phyloP scores from a whole-genome alignment of 2,797 vertebrate species.

The Acrossocheilus fasciatus region DNA sequence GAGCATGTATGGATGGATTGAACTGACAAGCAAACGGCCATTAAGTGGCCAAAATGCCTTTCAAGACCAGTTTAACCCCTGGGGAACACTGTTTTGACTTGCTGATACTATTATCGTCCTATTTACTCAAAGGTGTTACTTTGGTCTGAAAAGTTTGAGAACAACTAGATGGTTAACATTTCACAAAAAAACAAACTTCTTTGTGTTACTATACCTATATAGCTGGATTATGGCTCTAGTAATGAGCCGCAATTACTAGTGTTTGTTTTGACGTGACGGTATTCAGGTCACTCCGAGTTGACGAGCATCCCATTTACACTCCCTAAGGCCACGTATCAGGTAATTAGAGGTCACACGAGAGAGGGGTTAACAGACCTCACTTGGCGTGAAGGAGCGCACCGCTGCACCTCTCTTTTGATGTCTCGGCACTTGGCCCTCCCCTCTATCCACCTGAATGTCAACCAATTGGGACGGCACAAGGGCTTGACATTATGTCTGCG shows the following conservation, averaged over 20 bases:
- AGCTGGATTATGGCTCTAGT: conserved; percentile 52
- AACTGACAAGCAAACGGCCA: background rate
- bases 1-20: background rate
- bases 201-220: conserved; percentile 9
- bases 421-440: conserved; percentile 70
- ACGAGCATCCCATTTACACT: conserved; percentile 65
- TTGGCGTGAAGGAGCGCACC: conserved; percentile 67
- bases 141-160: background rate
- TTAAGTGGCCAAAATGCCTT: background rate
- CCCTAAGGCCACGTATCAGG: conserved; percentile 69
- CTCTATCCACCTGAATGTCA: conserved; percentile 84
- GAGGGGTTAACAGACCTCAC: conserved; percentile 77
- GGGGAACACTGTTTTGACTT: background rate
- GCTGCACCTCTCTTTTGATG: conserved; percentile 77
- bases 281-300: conserved; percentile 61
- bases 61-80: background rate
- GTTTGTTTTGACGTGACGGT: conserved; percentile 76
- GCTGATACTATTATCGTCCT: background rate
- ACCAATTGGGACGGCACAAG: conserved; percentile 83
- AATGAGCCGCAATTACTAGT: conserved; percentile 74
- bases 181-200: conserved; percentile 9
- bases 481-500: conserved; percentile 89
- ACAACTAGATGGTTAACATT: conserved; percentile 32
- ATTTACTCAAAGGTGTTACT: background rate
- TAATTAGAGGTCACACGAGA: conserved; percentile 78